These are phyloP conservation scores for Plagodis dolabraria DNA, from an alignment of 2,888 invertebrate genomes.

Conservation along the genomic window DNA sequence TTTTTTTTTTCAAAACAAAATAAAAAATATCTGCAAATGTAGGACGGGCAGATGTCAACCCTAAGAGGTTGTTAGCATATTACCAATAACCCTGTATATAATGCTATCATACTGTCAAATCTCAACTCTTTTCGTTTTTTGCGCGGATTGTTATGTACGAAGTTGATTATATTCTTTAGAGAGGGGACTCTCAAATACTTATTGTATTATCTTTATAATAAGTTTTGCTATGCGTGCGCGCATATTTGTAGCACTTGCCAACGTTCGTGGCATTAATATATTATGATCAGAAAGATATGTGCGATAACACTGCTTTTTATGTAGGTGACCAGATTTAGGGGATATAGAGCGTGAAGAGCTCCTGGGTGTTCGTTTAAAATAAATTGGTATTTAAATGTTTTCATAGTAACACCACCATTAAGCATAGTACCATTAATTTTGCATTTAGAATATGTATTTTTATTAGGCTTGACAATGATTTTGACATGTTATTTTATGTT, in stretches of 20 bases:
- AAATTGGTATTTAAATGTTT: conserved; percentile 3
- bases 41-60: too few relatives aligned
- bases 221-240: conserved; percentile 23
- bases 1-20: too few relatives aligned
- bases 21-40: too few relatives aligned
- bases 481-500: background rate
- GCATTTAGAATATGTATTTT: too few relatives aligned
- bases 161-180: too few relatives aligned
- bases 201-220: background rate
- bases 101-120: too few relatives aligned
- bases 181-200: background rate
- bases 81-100: too few relatives aligned
- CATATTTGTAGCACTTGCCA: conserved; percentile 30
- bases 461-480: background rate
- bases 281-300: conserved; percentile 37
- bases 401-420: background rate
- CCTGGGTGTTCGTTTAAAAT: conserved; percentile 14
- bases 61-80: too few relatives aligned
- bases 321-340: conserved; percentile 28
- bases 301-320: conserved; percentile 29
- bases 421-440: too few relatives aligned
- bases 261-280: conserved; percentile 33
- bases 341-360: conserved; percentile 27
- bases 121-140: too few relatives aligned
- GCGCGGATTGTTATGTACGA: too few relatives aligned